Conservation (phyloP, 2,888 invertebrate genomes). For the Ennomos quercinarius region DNA sequence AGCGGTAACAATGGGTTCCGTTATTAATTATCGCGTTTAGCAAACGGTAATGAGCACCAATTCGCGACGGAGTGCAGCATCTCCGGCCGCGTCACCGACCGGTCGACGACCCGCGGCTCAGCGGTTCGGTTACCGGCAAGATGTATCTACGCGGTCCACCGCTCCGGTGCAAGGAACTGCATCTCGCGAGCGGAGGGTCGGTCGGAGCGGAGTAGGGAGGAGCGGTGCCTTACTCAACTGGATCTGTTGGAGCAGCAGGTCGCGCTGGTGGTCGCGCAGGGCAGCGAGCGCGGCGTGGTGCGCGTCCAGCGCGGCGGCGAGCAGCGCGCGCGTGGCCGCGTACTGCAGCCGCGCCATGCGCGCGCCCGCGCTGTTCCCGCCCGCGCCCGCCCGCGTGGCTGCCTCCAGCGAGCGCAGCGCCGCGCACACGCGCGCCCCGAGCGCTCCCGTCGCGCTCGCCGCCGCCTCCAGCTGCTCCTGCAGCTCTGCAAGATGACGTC, state of each 20-base stretch:
- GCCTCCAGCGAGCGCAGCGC: constrained; percentile 81
- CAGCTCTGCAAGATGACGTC: constrained; percentile 70
- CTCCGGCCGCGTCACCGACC: not conserved
- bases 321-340: constrained; percentile 74
- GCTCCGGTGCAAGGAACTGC: too few species aligned
- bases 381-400: constrained; percentile 48
- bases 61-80: constrained; percentile 6
- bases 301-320: constrained; percentile 76
- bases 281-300: constrained; percentile 82
- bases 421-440: constrained; percentile 80
- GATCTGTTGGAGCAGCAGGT: constrained; percentile 84
- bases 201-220: not conserved
- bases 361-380: constrained; percentile 37
- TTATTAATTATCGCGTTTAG: constrained; percentile 21
- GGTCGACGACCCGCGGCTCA: too few species aligned
- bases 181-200: not conserved
- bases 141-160: too few species aligned
- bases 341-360: constrained; percentile 68
- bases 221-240: constrained; percentile 74
- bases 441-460: constrained; percentile 80
- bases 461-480: constrained; percentile 86
- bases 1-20: not conserved
- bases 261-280: constrained; percentile 81
- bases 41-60: not conserved
- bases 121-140: too few species aligned